phyloP scores from a whole-genome alignment of 2,797 vertebrate genomes.

The Loris lydekkerianus region DNA sequence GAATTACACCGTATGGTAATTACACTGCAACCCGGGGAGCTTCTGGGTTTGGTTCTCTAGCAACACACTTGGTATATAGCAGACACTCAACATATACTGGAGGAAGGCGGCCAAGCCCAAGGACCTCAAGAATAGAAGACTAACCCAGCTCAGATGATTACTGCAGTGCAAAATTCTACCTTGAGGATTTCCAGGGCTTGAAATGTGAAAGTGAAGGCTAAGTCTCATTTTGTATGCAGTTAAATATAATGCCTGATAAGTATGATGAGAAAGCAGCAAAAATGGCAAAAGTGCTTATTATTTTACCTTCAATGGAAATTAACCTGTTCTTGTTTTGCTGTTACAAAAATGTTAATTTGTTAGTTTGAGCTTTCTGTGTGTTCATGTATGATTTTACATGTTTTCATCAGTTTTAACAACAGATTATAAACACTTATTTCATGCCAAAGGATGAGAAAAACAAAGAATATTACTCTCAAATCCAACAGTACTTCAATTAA shows the following conservation, averaged over 20 bases:
- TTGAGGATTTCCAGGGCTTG: background rate
- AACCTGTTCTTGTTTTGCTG: conserved; percentile 22
- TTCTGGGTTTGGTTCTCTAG: background rate
- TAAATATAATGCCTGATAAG: conserved; percentile 40
- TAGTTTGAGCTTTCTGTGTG: background rate
- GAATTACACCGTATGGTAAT: background rate
- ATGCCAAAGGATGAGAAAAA: conserved; percentile 28
- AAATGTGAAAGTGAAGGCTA: background rate
- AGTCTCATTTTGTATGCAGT: background rate
- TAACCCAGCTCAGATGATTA: background rate
- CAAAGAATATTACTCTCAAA: background rate
- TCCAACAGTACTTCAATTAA: conserved; percentile 3
- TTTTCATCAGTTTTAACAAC: conserved; percentile 17
- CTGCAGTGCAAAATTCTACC: background rate
- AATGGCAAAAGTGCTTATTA: conserved; percentile 25
- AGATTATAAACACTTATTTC: background rate
- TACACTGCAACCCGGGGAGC: background rate
- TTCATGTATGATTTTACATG: conserved; percentile 5
- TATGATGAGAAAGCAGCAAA: background rate
- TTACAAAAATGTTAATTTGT: conserved; percentile 30
- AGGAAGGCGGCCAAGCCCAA: background rate
- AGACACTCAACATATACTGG: background rate
- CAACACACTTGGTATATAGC: background rate
- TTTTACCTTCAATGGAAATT: conserved; percentile 45
- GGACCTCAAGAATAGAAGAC: background rate